A percentile compares a stretch with the other conserved stretches of the same genome.
These are phyloP conservation scores for Coracias cyanogaster DNA, from an alignment of 2,797 vertebrate genomes.

Conservation along the genomic window DNA sequence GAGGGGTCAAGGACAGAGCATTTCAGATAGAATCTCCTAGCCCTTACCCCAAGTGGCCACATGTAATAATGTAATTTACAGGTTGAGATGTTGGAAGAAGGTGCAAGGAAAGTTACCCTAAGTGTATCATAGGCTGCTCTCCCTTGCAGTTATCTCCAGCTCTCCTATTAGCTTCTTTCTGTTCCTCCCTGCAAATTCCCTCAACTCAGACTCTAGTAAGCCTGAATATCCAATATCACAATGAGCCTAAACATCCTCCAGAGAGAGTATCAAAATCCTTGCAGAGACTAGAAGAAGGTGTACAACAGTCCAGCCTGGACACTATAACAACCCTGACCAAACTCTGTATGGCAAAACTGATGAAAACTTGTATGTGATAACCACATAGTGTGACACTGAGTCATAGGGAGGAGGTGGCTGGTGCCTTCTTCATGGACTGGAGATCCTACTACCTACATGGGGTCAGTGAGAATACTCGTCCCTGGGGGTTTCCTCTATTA, in stretches of 20 bases:
- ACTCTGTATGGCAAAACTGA: not conserved
- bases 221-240: not conserved
- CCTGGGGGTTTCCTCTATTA: not conserved
- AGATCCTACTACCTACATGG: accelerated
- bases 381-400: not conserved
- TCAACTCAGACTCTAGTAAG: not conserved
- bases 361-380: not conserved
- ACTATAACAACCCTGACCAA: not conserved
- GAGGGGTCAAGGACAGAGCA: not conserved
- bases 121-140: not conserved
- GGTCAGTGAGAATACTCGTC: not conserved
- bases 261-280: not conserved
- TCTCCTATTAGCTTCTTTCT: not conserved
- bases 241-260: not conserved
- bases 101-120: not conserved
- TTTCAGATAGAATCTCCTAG: not conserved
- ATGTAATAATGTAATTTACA: not conserved
- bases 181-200: not conserved
- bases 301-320: not conserved
- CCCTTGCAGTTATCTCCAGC: not conserved
- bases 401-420: not conserved
- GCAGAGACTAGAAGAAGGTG: not conserved
- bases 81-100: not conserved
- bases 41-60: not conserved
- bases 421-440: accelerated